phyloP scores from a whole-genome alignment of 2,797 vertebrate species.

The Clarias laeviceps region DNA sequence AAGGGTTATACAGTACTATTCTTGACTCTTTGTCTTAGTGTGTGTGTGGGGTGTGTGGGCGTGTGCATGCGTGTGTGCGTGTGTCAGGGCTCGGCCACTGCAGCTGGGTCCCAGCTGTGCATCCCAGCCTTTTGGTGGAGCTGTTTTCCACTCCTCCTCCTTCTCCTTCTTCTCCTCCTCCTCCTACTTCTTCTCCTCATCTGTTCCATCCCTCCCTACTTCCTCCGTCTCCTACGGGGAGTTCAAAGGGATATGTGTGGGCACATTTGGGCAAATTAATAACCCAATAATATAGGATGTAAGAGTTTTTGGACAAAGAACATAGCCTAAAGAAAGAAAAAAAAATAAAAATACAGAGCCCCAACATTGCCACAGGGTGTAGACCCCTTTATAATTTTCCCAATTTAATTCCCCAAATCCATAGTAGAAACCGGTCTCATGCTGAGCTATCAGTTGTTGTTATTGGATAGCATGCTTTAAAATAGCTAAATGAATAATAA shows the following conservation, averaged over 20 bases:
- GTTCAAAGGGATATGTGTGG: conserved; percentile 75
- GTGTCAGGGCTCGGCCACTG: conserved; percentile 56
- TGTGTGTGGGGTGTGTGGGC: conserved; percentile 30
- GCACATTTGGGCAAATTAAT: conserved; percentile 56
- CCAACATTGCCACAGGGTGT: neutral
- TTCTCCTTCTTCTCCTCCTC: conserved; percentile 33
- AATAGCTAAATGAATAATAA: neutral
- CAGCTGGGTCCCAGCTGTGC: conserved; percentile 81
- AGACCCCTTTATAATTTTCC: conserved; percentile 14
- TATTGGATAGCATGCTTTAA: neutral
- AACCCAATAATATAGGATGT: conserved; percentile 57
- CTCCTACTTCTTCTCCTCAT: conserved; percentile 26
- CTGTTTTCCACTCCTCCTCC: conserved; percentile 46
- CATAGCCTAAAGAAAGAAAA: conserved; percentile 8
- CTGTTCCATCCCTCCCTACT: conserved; percentile 39
- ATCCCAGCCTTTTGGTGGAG: conserved; percentile 66
- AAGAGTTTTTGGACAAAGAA: conserved; percentile 32
- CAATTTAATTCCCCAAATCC: neutral
- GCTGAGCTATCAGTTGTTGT: neutral
- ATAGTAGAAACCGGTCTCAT: neutral
- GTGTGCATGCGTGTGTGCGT: conserved; percentile 32
- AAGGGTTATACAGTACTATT: conserved; percentile 44
- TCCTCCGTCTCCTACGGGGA: conserved; percentile 62
- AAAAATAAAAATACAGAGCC: neutral
- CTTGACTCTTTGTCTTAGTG: conserved; percentile 26